These are phyloP conservation scores for Ceratina calcarata DNA, from an alignment of 1,140 invertebrate genomes.

Conservation along the genomic window DNA sequence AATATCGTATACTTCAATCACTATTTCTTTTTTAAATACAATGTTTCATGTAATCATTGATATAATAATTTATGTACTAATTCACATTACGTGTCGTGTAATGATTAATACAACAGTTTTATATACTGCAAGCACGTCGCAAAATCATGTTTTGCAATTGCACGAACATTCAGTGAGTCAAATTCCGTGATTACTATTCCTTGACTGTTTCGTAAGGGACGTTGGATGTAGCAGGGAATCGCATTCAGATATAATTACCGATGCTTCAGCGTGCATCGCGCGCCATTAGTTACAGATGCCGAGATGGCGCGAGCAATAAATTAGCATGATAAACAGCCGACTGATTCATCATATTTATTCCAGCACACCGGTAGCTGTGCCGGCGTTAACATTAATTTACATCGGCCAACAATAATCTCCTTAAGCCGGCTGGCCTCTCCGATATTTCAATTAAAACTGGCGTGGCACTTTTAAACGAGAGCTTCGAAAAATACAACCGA, in stretches of 20 bases:
- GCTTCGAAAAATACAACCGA: neutral
- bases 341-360: conserved; percentile 47
- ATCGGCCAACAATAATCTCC: conserved; percentile 27
- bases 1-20: too few species aligned
- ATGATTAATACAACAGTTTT: too few species aligned
- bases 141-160: too few species aligned
- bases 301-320: conserved; percentile 29
- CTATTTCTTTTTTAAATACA: too few species aligned
- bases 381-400: conserved; percentile 20
- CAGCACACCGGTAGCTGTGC: neutral
- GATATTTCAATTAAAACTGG: conserved; percentile 23
- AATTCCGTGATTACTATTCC: too few species aligned
- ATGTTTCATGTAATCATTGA: too few species aligned
- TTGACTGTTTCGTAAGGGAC: too few species aligned
- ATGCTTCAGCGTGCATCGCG: conserved; percentile 40
- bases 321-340: conserved; percentile 41
- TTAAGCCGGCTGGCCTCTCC: neutral
- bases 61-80: too few species aligned
- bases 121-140: too few species aligned
- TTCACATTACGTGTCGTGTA: too few species aligned
- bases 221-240: conserved; percentile 26
- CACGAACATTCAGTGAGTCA: too few species aligned
- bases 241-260: conserved; percentile 52
- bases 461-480: neutral
- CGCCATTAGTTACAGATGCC: conserved; percentile 47